Conservation (phyloP, 2,113 vertebrate species). For the Daubentonia madagascariensis region DNA sequence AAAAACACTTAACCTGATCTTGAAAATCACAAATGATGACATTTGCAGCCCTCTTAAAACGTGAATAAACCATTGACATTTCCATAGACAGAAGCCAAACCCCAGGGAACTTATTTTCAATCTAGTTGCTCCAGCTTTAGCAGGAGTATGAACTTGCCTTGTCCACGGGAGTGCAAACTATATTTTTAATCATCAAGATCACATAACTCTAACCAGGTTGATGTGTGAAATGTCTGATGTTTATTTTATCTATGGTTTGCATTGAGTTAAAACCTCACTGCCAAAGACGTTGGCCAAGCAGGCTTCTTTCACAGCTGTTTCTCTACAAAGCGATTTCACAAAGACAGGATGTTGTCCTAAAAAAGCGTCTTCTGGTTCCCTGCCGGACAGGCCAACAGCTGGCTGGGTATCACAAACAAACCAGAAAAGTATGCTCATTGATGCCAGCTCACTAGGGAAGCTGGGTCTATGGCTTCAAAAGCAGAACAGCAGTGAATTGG, state of each 20-base stretch:
- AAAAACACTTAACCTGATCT: constrained; percentile 30
- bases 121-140: background rate
- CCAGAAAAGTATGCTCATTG: constrained; percentile 5
- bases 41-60: constrained; percentile 27
- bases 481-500: background rate
- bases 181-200: constrained; percentile 36
- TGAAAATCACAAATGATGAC: constrained; percentile 33
- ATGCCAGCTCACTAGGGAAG: constrained; percentile 41
- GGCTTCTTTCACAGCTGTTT: constrained; percentile 61
- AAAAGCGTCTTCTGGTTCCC: constrained; percentile 40
- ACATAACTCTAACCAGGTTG: background rate
- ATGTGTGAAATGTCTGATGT: constrained; percentile 6
- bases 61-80: constrained; percentile 38
- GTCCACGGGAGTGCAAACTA: background rate
- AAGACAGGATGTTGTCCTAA: constrained; percentile 71
- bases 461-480: background rate
- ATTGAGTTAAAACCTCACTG: constrained; percentile 7
- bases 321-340: constrained; percentile 61
- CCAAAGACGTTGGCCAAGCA: background rate
- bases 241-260: constrained; percentile 58
- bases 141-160: background rate
- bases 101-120: constrained; percentile 34
- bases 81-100: constrained; percentile 44
- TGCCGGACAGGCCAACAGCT: constrained; percentile 44
- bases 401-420: constrained; percentile 61